These are phyloP conservation scores for Bombylius major DNA, from an alignment of 2,888 invertebrate genomes.

Conservation along the genomic window DNA sequence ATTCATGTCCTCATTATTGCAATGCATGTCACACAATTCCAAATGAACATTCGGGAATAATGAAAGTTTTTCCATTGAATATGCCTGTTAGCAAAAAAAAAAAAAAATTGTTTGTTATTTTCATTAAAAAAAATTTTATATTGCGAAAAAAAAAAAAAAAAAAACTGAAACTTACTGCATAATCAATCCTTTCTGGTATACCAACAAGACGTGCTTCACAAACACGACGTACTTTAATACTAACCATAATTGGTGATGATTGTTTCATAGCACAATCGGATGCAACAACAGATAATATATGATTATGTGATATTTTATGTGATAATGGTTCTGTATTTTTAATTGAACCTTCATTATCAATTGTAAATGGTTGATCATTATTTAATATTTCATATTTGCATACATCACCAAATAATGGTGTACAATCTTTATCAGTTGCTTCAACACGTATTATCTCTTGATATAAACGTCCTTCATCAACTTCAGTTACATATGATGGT, in stretches of 20 bases:
- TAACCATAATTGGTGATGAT: slow-evolving; percentile 90
- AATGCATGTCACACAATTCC: slow-evolving; percentile 37
- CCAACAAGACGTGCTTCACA: slow-evolving; percentile 71
- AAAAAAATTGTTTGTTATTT: neutral
- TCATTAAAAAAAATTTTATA: neutral
- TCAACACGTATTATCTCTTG: slow-evolving; percentile 83
- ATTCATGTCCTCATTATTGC: slow-evolving; percentile 28
- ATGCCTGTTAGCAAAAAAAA: slow-evolving; percentile 20
- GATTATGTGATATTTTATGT: slow-evolving; percentile 86
- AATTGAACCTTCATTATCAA: slow-evolving; percentile 88
- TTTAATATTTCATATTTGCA: slow-evolving; percentile 96
- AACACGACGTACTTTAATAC: slow-evolving; percentile 78
- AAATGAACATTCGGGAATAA: slow-evolving; percentile 34
- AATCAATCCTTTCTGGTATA: slow-evolving; percentile 37
- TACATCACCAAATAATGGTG: slow-evolving; percentile 85
- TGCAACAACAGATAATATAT: slow-evolving; percentile 91
- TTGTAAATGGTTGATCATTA: slow-evolving; percentile 77
- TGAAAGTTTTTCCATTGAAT: slow-evolving; percentile 30
- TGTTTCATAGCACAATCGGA: slow-evolving; percentile 95
- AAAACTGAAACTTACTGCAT: slow-evolving; percentile 23
- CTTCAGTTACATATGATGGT: slow-evolving; percentile 75
- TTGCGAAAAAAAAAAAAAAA: neutral
- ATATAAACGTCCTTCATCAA: slow-evolving; percentile 79
- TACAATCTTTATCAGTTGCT: slow-evolving; percentile 88
- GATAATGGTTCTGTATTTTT: slow-evolving; percentile 88